phyloP scores from a whole-genome alignment of 2,113 vertebrate species.

The Anhinga rufa region DNA sequence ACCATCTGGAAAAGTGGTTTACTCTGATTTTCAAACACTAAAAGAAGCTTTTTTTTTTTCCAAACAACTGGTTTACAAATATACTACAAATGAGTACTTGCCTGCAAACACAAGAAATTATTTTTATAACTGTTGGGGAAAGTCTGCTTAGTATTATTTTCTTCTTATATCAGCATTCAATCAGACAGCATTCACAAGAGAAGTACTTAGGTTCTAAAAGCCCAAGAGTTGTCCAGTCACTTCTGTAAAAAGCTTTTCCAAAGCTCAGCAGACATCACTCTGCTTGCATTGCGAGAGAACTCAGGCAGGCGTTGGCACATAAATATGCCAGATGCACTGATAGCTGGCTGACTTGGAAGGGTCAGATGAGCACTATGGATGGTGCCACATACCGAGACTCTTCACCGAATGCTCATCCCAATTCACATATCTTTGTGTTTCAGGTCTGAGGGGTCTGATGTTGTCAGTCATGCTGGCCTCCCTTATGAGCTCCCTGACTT shows the following conservation, averaged over 20 bases:
- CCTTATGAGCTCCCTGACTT: conserved; percentile 96
- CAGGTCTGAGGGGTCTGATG: conserved; percentile 93
- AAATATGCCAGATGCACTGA: accelerated
- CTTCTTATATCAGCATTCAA: background rate
- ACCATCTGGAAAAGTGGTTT: background rate
- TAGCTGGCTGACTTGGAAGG: background rate
- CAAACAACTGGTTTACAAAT: background rate
- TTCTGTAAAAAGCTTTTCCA: background rate
- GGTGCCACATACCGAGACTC: background rate
- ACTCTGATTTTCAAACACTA: background rate
- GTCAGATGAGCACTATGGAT: accelerated
- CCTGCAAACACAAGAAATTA: background rate
- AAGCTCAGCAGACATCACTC: background rate
- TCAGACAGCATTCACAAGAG: background rate
- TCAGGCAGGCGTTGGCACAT: background rate
- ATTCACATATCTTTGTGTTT: background rate
- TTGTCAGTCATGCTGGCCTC: conserved; percentile 95
- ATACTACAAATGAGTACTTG: background rate
- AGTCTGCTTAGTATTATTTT: background rate
- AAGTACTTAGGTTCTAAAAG: background rate
- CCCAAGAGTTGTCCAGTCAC: background rate
- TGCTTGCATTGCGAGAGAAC: background rate
- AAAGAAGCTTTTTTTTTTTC: background rate
- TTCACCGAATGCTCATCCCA: accelerated
- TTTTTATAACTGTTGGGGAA: background rate